Percentiles rank a stretch among this genome's conserved stretches.
Conservation (phyloP, 2,888 invertebrate genomes). For the Leucophora obtusa region DNA sequence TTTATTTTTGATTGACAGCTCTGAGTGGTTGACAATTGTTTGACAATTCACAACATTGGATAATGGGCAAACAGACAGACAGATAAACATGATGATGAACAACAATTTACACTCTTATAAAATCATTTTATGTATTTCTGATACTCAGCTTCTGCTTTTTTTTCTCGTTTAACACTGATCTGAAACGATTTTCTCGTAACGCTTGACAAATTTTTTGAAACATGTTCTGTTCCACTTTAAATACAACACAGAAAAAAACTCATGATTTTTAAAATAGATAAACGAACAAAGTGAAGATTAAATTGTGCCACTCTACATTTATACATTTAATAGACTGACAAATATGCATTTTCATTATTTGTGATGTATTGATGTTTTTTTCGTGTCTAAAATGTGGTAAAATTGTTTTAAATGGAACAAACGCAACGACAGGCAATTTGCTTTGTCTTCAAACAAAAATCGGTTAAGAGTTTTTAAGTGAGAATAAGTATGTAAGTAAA, state of each 20-base stretch:
- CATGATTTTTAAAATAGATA: constrained; percentile 26
- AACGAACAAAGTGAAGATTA: constrained; percentile 8
- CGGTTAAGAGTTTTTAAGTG: not conserved
- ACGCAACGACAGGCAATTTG: not conserved
- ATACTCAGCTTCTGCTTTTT: constrained; percentile 3
- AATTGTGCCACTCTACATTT: constrained; percentile 10
- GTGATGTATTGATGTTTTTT: constrained; percentile 22
- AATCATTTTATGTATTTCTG: constrained; percentile 50
- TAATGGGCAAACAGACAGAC: constrained; percentile 56
- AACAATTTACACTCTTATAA: constrained; percentile 42
- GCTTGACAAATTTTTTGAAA: constrained; percentile 75
- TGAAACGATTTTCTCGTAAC: constrained; percentile 74
- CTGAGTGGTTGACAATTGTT: constrained; percentile 78
- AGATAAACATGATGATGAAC: constrained; percentile 33
- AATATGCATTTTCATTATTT: constrained; percentile 8
- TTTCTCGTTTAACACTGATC: constrained; percentile 59
- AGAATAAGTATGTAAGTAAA: not conserved
- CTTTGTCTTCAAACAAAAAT: not conserved
- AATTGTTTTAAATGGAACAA: not conserved
- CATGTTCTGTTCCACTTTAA: constrained; percentile 60
- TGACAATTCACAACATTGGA: constrained; percentile 72
- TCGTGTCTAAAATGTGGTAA: constrained; percentile 5
- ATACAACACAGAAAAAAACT: constrained; percentile 28
- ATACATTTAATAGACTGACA: not conserved
- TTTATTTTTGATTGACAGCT: constrained; percentile 76